Evolutionary conservation across 2,113 vertebrate species (phyloP), one percentile per base, ranked within the genome.

Genomic region (Paracanthobrama guichenoti): DNA sequence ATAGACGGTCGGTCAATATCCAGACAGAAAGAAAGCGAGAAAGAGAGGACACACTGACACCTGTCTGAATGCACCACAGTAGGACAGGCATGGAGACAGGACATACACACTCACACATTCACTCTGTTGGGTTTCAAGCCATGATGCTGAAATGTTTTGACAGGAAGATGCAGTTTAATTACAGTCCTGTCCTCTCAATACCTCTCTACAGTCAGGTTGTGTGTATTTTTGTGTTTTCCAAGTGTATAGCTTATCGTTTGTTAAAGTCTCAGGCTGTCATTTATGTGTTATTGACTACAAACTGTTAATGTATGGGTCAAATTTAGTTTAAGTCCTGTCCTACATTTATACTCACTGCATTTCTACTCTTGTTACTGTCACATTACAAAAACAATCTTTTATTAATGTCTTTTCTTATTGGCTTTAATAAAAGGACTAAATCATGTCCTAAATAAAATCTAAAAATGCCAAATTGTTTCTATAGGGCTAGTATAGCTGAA

Each of bases 131-230:
- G 39, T 83, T 83, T 64, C 73, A 81, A 50, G 84, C 77, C 86
- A 86, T 35, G 46, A 82, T 55, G 77, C 72, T 91, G 90, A 92
- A 91, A 90, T 92, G 90, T 92, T 94, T 90, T 92, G 91, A 93
- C 90, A 92, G 88, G 78, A 77, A 14, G 84, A 88, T 90, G 90
- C 67, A 55, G 53, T 84, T 75, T 86, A 86, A 88, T 84, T 85
- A 57, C 69, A 81, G 79, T 80, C 13, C 71, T 50, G 42, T 79
- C 69, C 50, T 64, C 67, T 74, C 24, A 22, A 11, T 9, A 85
- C 26, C 24, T 16, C 14, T 78, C 50, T 73, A 28, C 42, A 85
- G 77, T 57, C 24, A 42, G 77, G 64, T 57, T 53, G 64, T 22
- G 20, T 71, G 28, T 53, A 69, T 48, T 53, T 69, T 67, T 81